phyloP scores from a whole-genome alignment of 2,113 vertebrate species.

The Prionailurus viverrinus region DNA sequence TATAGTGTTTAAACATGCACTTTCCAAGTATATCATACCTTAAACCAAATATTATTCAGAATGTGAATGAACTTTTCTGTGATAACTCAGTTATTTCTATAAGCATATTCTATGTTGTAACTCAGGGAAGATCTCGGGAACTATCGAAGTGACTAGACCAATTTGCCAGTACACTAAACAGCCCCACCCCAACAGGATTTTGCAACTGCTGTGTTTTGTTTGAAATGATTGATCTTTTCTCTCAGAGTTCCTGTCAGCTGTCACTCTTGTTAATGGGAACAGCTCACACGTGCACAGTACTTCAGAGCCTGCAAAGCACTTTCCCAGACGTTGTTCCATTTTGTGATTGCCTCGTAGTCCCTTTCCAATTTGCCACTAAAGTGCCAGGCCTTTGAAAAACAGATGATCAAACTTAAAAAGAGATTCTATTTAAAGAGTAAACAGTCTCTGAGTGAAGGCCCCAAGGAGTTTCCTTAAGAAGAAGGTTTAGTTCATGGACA shows the following conservation, averaged over 20 bases:
- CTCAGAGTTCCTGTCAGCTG: neutral
- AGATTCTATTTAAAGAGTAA: constrained; percentile 65
- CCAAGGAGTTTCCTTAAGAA: constrained; percentile 29
- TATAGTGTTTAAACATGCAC: neutral
- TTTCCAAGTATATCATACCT: neutral
- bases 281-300: neutral
- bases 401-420: constrained; percentile 64
- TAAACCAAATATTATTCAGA: constrained; percentile 15
- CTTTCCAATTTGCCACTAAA: constrained; percentile 61
- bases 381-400: constrained; percentile 65
- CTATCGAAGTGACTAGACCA: neutral
- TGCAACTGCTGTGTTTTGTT: neutral
- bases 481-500: constrained; percentile 36
- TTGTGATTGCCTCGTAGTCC: neutral
- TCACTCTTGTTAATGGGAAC: neutral
- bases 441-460: constrained; percentile 9
- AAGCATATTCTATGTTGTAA: neutral
- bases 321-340: neutral
- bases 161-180: neutral
- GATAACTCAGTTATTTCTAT: constrained; percentile 28
- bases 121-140: neutral
- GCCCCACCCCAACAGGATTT: neutral
- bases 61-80: constrained; percentile 3
- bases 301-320: neutral
- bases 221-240: constrained; percentile 7